Evolutionary conservation across 2,797 vertebrate genomes (phyloP).

Genomic region (Paedocypris micromegethes): DNA sequence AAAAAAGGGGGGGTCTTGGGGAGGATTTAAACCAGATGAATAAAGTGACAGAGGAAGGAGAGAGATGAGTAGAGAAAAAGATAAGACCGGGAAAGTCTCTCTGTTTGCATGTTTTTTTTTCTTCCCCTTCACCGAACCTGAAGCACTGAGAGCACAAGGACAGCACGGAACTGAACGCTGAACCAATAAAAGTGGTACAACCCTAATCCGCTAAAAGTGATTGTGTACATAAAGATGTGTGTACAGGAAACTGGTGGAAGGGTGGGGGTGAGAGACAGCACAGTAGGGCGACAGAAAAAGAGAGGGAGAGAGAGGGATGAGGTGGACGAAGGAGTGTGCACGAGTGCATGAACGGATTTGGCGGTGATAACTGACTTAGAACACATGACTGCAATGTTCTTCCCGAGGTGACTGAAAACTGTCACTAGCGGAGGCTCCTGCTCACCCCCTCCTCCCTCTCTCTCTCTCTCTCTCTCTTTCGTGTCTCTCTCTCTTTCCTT

Average conservation of each 20-base stretch:
- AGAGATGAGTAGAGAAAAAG: slow-evolving; percentile 32
- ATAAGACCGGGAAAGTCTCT: slow-evolving; percentile 7
- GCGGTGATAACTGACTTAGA: slow-evolving; percentile 43
- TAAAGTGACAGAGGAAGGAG: slow-evolving; percentile 26
- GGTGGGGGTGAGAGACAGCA: neutral
- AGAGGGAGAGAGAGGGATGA: slow-evolving; percentile 11
- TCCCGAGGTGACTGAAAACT: slow-evolving; percentile 59
- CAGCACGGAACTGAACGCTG: slow-evolving; percentile 9
- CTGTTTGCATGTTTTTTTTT: neutral
- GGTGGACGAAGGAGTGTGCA: neutral
- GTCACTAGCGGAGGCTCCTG: slow-evolving; percentile 53
- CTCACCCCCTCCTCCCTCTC: slow-evolving; percentile 47
- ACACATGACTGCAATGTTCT: slow-evolving; percentile 53
- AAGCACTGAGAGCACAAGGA: neutral
- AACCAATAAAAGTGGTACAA: slow-evolving; percentile 41
- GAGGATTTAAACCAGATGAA: slow-evolving; percentile 11
- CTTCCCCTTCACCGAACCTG: slow-evolving; percentile 15
- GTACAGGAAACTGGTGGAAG: neutral
- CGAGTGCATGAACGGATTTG: slow-evolving; percentile 30
- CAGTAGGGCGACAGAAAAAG: neutral
- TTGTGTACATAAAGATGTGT: slow-evolving; percentile 16
- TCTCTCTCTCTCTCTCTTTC: slow-evolving; percentile 20
- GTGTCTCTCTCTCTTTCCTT: neutral
- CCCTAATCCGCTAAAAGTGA: slow-evolving; percentile 39
- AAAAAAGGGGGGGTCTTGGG: neutral